Conservation (phyloP, 1,140 invertebrate species). For the Melitaea cinxia region DNA sequence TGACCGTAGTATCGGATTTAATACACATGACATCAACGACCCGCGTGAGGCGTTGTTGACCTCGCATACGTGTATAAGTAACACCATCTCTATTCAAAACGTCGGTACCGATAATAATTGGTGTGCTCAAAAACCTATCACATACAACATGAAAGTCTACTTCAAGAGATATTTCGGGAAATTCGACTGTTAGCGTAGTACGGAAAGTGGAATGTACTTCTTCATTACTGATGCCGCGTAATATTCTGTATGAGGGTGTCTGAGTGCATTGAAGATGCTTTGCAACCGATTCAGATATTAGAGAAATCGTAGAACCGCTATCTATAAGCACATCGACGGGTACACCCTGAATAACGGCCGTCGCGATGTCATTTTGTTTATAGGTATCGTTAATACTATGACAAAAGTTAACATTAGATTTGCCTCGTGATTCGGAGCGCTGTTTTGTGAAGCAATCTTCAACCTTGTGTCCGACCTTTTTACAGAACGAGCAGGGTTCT, state of each 20-base stretch:
- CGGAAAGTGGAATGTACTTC: slow-evolving; percentile 20
- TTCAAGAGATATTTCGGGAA: slow-evolving; percentile 5
- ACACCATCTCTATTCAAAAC: slow-evolving; percentile 6
- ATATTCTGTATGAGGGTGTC: background rate
- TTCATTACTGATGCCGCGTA: slow-evolving; percentile 25
- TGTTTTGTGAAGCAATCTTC: slow-evolving; percentile 1
- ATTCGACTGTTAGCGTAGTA: background rate
- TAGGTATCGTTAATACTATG: background rate
- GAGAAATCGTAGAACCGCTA: background rate
- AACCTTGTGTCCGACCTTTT: background rate
- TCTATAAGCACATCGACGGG: background rate
- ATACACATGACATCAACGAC: background rate
- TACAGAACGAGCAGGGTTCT: background rate
- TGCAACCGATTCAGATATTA: background rate
- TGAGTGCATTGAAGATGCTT: background rate
- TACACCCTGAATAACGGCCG: background rate
- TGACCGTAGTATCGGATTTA: background rate
- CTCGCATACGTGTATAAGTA: background rate
- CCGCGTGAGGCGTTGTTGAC: background rate
- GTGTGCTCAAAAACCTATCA: background rate
- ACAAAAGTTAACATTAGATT: slow-evolving; percentile 3
- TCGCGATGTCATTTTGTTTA: background rate
- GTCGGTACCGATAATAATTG: slow-evolving; percentile 9
- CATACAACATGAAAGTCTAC: background rate
- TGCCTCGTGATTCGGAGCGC: background rate